Percentiles rank a stretch among this genome's conserved stretches.
Conservation (phyloP, 1,140 invertebrate genomes). For the Temnothorax curvispinosus region DNA sequence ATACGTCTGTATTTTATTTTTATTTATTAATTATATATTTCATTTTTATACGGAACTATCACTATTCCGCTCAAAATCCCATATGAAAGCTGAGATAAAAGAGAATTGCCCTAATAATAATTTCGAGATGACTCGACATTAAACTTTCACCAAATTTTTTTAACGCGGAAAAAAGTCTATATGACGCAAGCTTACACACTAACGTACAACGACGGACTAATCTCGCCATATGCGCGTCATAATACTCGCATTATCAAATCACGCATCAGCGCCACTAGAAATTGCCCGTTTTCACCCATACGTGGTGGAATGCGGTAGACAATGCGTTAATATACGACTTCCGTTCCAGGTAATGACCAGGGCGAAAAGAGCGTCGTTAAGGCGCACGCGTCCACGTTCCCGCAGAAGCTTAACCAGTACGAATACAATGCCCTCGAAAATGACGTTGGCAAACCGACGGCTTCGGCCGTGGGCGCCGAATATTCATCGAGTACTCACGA, state of each 20-base stretch:
- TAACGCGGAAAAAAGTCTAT: background rate
- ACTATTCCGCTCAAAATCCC: background rate
- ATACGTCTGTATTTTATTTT: background rate
- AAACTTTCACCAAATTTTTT: constrained; percentile 31
- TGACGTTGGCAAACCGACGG: constrained; percentile 6
- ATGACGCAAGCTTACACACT: constrained; percentile 5
- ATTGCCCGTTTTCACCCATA: constrained; percentile 36
- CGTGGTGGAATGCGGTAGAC: constrained; percentile 1
- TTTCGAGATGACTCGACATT: background rate
- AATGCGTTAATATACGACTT: constrained; percentile 18
- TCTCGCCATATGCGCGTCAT: constrained; percentile 24
- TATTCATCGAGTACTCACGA: background rate
- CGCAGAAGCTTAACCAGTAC: constrained; percentile 37
- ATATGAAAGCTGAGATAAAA: background rate
- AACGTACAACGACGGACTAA: background rate
- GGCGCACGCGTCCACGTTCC: background rate
- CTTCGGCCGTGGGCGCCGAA: background rate
- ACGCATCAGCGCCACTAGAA: constrained; percentile 36
- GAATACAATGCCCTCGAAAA: constrained; percentile 60
- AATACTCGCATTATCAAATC: background rate
- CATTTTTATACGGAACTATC: background rate
- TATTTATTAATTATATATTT: background rate
- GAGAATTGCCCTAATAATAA: background rate
- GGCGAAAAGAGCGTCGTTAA: constrained; percentile 40
- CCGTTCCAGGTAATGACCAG: constrained; percentile 59